Evolutionary conservation across 2,888 invertebrate species (phyloP).

Genomic region (Nemotelus pantherinus): DNA sequence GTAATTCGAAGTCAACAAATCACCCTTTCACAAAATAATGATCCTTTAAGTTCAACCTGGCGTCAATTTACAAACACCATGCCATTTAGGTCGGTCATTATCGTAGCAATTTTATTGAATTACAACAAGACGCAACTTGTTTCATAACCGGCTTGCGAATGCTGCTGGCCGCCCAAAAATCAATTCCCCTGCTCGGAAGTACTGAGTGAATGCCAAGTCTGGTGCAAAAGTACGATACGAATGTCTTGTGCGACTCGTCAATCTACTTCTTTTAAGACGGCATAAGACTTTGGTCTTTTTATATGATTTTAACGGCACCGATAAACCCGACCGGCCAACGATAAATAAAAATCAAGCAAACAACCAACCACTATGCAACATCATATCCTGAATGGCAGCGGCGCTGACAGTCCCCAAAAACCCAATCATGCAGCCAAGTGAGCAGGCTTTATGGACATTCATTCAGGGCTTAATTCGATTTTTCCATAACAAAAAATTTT

Average conservation of each 20-base stretch:
- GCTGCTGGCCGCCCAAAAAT: background rate
- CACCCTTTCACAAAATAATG: too few relatives aligned
- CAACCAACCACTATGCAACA: too few relatives aligned
- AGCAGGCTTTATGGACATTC: background rate
- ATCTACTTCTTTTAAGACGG: background rate
- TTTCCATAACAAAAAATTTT: background rate
- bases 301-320: background rate
- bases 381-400: too few relatives aligned
- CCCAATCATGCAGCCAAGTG: too few relatives aligned
- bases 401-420: too few relatives aligned
- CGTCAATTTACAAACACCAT: too few relatives aligned
- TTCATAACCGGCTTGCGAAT: background rate
- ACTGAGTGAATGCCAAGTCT: too few relatives aligned
- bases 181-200: background rate
- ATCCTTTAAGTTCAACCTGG: too few relatives aligned
- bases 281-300: conserved; percentile 2
- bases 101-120: conserved; percentile 17
- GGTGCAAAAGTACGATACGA: too few relatives aligned
- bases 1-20: too few relatives aligned
- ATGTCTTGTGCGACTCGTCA: background rate
- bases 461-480: background rate
- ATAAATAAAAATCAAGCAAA: too few relatives aligned
- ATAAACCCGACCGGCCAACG: too few relatives aligned
- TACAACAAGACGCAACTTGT: conserved; percentile 1
- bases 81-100: background rate